Evolutionary conservation across 2,888 invertebrate species (phyloP).

Genomic region (Drosophila nr. perissopoda): DNA sequence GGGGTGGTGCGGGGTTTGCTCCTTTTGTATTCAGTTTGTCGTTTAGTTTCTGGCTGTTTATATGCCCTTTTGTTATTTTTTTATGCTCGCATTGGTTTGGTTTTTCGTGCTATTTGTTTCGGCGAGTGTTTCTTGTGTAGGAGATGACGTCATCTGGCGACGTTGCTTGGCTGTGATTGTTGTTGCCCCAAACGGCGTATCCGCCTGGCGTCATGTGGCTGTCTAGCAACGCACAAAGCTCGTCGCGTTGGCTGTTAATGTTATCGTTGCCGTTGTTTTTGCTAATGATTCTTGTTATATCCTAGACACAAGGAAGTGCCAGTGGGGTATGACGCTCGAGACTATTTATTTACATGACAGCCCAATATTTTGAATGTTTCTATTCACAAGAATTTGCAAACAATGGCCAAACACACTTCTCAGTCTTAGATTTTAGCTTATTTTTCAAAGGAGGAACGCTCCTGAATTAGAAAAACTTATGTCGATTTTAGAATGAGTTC

Average conservation of each 20-base stretch:
- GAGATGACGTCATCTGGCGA: conserved; percentile 36
- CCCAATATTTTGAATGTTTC: not conserved
- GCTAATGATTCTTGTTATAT: conserved; percentile 26
- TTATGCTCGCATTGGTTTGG: conserved; percentile 3
- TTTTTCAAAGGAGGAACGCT: not conserved
- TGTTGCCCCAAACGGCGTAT: conserved; percentile 30
- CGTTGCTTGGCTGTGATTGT: conserved; percentile 38
- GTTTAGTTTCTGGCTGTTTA: conserved; percentile 27
- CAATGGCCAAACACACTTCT: not conserved
- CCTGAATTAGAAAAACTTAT: not conserved
- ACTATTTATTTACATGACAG: not conserved
- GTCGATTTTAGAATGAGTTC: not conserved
- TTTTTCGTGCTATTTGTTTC: conserved; percentile 1
- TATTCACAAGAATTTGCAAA: not conserved
- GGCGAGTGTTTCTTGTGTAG: conserved; percentile 4
- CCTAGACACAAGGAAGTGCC: conserved; percentile 8
- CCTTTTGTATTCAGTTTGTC: conserved; percentile 21
- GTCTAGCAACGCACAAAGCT: conserved; percentile 49
- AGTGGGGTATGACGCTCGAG: not conserved
- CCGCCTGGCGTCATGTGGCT: conserved; percentile 51
- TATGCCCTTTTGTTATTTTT: conserved; percentile 20
- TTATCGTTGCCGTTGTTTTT: conserved; percentile 21
- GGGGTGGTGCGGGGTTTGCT: not conserved
- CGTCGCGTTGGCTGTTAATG: conserved; percentile 29
- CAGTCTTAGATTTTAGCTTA: not conserved